Conservation (phyloP, 2,888 invertebrate genomes). For the Acanthosepion esculentum region DNA sequence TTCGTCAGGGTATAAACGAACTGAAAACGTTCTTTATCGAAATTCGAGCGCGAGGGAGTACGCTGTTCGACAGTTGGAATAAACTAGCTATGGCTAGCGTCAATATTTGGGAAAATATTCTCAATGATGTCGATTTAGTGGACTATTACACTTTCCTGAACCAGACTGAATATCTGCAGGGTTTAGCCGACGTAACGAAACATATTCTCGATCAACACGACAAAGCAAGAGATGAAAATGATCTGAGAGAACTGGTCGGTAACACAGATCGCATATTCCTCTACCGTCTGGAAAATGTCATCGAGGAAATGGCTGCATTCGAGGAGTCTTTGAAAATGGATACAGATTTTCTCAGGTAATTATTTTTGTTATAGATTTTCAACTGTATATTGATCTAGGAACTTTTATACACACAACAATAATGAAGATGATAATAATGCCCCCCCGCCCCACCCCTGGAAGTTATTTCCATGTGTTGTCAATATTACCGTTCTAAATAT, state of each 20-base stretch:
- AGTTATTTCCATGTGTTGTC: too few relatives aligned
- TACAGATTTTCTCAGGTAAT: conserved; percentile 58
- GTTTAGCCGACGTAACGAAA: conserved; percentile 52
- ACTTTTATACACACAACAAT: too few relatives aligned
- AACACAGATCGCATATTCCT: conserved; percentile 59
- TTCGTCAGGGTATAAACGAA: conserved; percentile 54
- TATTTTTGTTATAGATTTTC: background rate
- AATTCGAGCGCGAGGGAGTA: conserved; percentile 61
- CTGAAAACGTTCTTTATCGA: conserved; percentile 61
- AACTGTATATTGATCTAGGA: too few relatives aligned
- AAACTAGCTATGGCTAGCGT: conserved; percentile 52
- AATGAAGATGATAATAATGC: too few relatives aligned
- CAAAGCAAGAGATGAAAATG: conserved; percentile 52
- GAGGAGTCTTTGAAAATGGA: conserved; percentile 57
- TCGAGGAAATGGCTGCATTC: conserved; percentile 55
- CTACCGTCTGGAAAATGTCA: conserved; percentile 54
- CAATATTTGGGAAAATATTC: conserved; percentile 59
- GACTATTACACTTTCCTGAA: conserved; percentile 60
- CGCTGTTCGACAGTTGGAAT: conserved; percentile 60
- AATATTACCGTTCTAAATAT: too few relatives aligned
- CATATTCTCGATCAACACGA: conserved; percentile 50
- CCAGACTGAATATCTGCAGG: conserved; percentile 54
- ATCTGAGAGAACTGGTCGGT: conserved; percentile 56
- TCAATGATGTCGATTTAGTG: conserved; percentile 60
- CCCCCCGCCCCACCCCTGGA: too few relatives aligned